phyloP scores from a whole-genome alignment of 2,113 vertebrate species.

The Tetrao urogallus region DNA sequence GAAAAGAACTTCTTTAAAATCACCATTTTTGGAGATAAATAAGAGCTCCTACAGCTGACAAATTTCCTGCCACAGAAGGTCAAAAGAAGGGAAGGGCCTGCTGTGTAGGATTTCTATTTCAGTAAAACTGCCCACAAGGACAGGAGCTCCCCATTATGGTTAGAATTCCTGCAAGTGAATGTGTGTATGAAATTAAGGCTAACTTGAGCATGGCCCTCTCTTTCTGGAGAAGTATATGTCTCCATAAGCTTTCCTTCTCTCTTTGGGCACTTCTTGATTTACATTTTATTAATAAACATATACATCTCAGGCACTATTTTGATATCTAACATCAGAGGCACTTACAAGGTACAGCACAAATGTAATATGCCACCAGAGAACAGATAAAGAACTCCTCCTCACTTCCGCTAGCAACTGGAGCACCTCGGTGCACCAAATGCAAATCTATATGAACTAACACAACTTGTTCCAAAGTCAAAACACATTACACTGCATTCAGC shows the following conservation, averaged over 20 bases:
- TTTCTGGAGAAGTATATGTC: not conserved
- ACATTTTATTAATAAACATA: not conserved
- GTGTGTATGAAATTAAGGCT: not conserved
- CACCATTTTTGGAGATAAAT: not conserved
- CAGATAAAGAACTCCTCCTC: not conserved
- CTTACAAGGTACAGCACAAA: not conserved
- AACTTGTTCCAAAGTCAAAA: constrained; percentile 16
- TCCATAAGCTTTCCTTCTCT: not conserved
- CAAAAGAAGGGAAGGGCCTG: not conserved
- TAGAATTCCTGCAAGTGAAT: not conserved
- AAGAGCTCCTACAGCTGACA: not conserved
- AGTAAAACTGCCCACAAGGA: not conserved
- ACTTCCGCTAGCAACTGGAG: not conserved
- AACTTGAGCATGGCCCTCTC: not conserved
- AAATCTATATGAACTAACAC: not conserved
- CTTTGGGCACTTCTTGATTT: not conserved
- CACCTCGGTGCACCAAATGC: not conserved
- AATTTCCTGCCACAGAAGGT: not conserved
- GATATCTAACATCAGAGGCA: not conserved
- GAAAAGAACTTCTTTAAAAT: not conserved
- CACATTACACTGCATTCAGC: not conserved
- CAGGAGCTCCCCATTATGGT: not conserved
- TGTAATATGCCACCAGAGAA: not conserved
- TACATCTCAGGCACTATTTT: not conserved
- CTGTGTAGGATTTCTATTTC: not conserved